Percentiles rank a stretch among this genome's conserved stretches.
Conservation (phyloP, 1,140 invertebrate species). For the Brachionus paranguensis region DNA sequence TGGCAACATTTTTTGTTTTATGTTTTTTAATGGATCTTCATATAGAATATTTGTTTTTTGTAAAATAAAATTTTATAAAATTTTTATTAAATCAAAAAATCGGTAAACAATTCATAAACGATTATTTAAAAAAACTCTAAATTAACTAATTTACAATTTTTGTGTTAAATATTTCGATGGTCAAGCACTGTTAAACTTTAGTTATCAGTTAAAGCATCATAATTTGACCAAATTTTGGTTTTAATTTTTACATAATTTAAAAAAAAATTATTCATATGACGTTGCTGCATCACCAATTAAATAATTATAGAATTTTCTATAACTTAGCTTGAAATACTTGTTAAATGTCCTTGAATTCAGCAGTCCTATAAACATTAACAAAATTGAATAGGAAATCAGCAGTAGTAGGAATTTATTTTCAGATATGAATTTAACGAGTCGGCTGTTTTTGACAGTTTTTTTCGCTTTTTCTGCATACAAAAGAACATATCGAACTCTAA, state of each 20-base stretch:
- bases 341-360: constrained; percentile 26
- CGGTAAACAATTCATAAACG: not conserved
- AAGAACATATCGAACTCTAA: constrained; percentile 70
- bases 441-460: not conserved
- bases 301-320: constrained; percentile 28
- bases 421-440: not conserved
- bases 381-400: constrained; percentile 15
- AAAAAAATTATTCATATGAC: not conserved
- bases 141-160: not conserved
- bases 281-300: not conserved
- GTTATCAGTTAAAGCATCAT: not conserved
- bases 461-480: constrained; percentile 59
- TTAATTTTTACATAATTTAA: not conserved
- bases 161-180: not conserved
- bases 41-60: too few species aligned
- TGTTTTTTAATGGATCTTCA: too few species aligned
- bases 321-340: constrained; percentile 5
- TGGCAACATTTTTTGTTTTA: too few species aligned
- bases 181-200: not conserved
- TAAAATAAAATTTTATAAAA: not conserved
- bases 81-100: not conserved
- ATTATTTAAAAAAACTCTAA: not conserved
- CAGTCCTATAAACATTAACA: constrained; percentile 26
- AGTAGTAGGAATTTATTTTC: not conserved
- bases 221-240: not conserved